Conservation (phyloP, 2,797 vertebrate species). For the Enteromius afrohamiltoni region DNA sequence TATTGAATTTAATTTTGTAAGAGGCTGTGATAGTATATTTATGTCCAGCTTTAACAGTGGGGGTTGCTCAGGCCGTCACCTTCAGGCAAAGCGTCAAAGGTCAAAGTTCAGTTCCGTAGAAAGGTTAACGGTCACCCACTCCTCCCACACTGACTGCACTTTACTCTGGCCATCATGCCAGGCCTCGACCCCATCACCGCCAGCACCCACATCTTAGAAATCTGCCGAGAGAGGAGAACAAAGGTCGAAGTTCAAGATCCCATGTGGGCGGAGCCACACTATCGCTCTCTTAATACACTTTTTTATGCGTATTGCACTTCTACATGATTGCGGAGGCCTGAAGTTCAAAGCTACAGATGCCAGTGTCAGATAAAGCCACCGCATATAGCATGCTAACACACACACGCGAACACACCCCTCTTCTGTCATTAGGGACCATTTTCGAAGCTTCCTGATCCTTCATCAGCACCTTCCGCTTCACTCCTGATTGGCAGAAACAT, state of each 20-base stretch:
- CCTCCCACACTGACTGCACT: conserved; percentile 45
- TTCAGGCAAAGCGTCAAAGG: conserved; percentile 26
- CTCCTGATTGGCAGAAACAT: conserved; percentile 47
- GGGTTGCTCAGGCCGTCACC: neutral
- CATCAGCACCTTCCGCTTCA: conserved; percentile 45
- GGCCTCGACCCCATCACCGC: conserved; percentile 27
- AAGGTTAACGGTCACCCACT: conserved; percentile 44
- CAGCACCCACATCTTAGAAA: conserved; percentile 29
- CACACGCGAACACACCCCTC: conserved; percentile 46
- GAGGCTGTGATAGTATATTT: neutral
- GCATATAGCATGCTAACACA: neutral
- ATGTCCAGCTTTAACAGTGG: conserved; percentile 28
- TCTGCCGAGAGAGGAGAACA: conserved; percentile 29
- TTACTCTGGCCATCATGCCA: conserved; percentile 8
- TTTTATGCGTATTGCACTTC: neutral
- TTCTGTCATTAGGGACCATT: conserved; percentile 74
- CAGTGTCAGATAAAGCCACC: conserved; percentile 24
- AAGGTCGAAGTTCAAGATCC: conserved; percentile 37
- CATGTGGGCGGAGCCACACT: neutral
- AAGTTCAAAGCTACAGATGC: conserved; percentile 44
- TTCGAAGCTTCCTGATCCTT: conserved; percentile 62
- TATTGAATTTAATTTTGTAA: neutral
- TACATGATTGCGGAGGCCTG: neutral
- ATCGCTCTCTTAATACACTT: neutral
- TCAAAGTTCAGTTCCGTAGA: conserved; percentile 48